Evolutionary conservation across 2,888 invertebrate species (phyloP), one percentile per base, ranked within the genome.

Genomic region (Heliconius charithonia): DNA sequence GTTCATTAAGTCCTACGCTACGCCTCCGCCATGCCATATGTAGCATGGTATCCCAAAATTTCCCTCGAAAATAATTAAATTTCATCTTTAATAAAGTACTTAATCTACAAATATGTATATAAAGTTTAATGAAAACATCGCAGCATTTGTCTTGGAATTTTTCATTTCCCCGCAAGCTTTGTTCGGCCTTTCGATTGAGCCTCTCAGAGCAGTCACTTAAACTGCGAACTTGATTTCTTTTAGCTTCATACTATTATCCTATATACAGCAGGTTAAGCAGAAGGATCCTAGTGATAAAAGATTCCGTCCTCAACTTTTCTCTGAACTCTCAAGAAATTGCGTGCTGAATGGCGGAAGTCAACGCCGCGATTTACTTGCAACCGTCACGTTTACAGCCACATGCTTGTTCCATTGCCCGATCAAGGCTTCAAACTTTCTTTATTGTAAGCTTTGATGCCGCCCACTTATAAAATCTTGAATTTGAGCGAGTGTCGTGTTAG

Each of bases 161-260:
- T 88, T 88, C 87, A 88, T 88, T 88, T 88, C 87, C 87, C 81
- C 69, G 78, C 74, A 75, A 75, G 66, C 77, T 69, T 77, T 27
- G 45, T 66, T 66, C 66, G 41, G 66, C 32, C 66, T n/a, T n/a
- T n/a, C n/a, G n/a, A n/a, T n/a, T n/a, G 66, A 66, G 73, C 73
- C 73, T 73, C 56, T 62, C 22, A 22, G 25, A 69, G 45, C 19
- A 29, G 45, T 59, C 22, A 73, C 77, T 59, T 37, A 51, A 67
- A 66, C 32, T 59, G 25, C n/a, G 77, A 32, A 77, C 77, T 73
- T 66, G 12, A 41, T 10, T 59, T 59, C n/a, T 10, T 12, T n/a
- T 22, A 22, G 22, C 9, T 56, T 22, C 56, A 56, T 22, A 22
- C 56, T 22, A 22, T 56, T 56, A 56, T 56, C 22, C 22, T 9